These are phyloP conservation scores for Larimichthys crocea DNA, from an alignment of 2,113 vertebrate genomes.

Conservation along the genomic window DNA sequence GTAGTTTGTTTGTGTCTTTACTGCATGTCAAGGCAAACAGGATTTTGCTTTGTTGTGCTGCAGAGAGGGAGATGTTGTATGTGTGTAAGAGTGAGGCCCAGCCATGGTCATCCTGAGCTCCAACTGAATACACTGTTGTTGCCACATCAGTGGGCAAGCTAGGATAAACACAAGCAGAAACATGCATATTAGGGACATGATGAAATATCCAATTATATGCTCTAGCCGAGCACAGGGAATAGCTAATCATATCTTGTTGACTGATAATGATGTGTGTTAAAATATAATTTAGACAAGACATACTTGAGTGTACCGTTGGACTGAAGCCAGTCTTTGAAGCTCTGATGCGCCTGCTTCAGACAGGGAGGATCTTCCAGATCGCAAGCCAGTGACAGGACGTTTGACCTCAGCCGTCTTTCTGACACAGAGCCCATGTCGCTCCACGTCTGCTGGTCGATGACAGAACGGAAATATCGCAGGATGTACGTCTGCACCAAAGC, in stretches of 20 bases:
- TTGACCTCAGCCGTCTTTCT: slow-evolving; percentile 81
- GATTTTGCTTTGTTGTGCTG: slow-evolving; percentile 81
- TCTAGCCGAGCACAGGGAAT: neutral
- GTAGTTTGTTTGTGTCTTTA: slow-evolving; percentile 78
- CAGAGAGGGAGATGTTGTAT: slow-evolving; percentile 80
- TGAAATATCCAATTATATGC: slow-evolving; percentile 5
- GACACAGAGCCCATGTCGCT: slow-evolving; percentile 80
- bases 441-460: slow-evolving; percentile 85
- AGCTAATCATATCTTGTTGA: slow-evolving; percentile 6
- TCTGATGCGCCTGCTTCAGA: slow-evolving; percentile 71
- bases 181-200: slow-evolving; percentile 14
- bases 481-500: slow-evolving; percentile 78
- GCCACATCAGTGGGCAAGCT: slow-evolving; percentile 84
- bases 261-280: slow-evolving; percentile 4
- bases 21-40: slow-evolving; percentile 79
- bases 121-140: slow-evolving; percentile 81
- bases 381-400: slow-evolving; percentile 83
- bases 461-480: slow-evolving; percentile 77
- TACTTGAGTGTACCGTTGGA: slow-evolving; percentile 82
- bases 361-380: slow-evolving; percentile 79
- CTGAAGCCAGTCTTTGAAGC: slow-evolving; percentile 80
- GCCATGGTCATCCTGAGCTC: slow-evolving; percentile 79
- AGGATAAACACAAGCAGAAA: slow-evolving; percentile 43
- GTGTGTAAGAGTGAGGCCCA: slow-evolving; percentile 80
- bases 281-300: slow-evolving; percentile 38